Conservation (phyloP, 2,797 vertebrate species). For the Pangasius larnaudii region DNA sequence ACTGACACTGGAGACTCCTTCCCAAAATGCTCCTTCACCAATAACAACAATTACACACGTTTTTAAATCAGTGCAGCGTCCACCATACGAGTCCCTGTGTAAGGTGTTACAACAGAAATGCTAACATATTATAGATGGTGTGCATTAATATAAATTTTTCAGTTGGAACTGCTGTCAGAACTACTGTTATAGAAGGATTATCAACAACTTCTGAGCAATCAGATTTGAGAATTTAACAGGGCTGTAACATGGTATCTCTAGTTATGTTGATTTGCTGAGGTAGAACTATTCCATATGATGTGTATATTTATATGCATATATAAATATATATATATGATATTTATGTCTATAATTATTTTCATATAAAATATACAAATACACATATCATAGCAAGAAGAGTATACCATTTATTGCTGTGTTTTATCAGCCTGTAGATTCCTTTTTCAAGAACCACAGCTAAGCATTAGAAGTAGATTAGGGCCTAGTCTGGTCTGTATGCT, state of each 20-base stretch:
- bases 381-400: background rate
- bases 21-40: background rate
- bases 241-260: background rate
- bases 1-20: background rate
- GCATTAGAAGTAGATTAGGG: background rate
- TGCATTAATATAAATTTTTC: background rate
- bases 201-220: background rate
- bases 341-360: background rate
- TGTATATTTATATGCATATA: background rate
- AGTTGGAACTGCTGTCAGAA: background rate
- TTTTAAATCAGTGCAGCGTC: too few relatives aligned
- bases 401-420: background rate
- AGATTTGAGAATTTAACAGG: background rate
- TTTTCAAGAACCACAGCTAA: background rate
- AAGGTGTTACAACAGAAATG: background rate
- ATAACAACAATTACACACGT: background rate
- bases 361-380: background rate
- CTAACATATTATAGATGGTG: background rate
- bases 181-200: background rate
- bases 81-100: background rate
- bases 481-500: constrained; percentile 13
- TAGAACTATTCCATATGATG: background rate
- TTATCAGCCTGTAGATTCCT: background rate
- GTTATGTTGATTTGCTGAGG: background rate
- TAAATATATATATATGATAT: background rate